Base-by-base conservation (phyloP, 2,888 invertebrate species). In the Hydroisotoma schaefferi region DNA sequence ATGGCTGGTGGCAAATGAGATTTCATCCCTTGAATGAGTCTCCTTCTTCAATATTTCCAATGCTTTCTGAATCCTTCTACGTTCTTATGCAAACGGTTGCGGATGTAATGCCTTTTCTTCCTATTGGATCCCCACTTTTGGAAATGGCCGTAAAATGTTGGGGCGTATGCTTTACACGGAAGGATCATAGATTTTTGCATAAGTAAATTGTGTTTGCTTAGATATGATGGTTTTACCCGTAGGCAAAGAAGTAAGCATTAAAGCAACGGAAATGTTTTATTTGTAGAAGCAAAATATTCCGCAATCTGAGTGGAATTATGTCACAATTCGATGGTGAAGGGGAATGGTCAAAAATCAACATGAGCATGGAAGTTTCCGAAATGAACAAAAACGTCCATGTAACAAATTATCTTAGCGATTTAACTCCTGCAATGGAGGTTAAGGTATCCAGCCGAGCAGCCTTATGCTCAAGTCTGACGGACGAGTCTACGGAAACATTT, bases 401-500 rank as follows among this genome's bases (percentile, higher is more conserved):
- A 0, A 66, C 68, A 0, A 66, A 63, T 8, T 63, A 61, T 22
- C 59, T 70, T 15, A 20, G 54, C 2, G 93, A 94, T 76, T 79
- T 94, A 67, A 92, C 92, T 0, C 77, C 82, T 0, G 80, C 81
- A 71, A 82, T 87, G 28, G 90, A 91, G 72, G 84, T 94, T 49
- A 89, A 87, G 70, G 92, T 93, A 0, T 95, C 95, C 0, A 95
- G 94, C 68, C 83, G 97, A 0, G 91, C 88, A 74, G 94, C 93
- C 6, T 94, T 98, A 92, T 86, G 92, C 2, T 89, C 87, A 2
- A 93, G 94, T 68, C 81, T 98, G 18, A 89, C 87, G 0, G 98
- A 98, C 76, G 89, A 88, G 73, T 93, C 93, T 4, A 94, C 95
- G 0, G 98, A 98, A 77, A 98, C 98, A 0, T 98, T 98, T 79